A percentile compares a stretch with the other conserved stretches of the same genome.
Conservation (phyloP, 1,140 invertebrate genomes). For the Archegozetes longisetosus region DNA sequence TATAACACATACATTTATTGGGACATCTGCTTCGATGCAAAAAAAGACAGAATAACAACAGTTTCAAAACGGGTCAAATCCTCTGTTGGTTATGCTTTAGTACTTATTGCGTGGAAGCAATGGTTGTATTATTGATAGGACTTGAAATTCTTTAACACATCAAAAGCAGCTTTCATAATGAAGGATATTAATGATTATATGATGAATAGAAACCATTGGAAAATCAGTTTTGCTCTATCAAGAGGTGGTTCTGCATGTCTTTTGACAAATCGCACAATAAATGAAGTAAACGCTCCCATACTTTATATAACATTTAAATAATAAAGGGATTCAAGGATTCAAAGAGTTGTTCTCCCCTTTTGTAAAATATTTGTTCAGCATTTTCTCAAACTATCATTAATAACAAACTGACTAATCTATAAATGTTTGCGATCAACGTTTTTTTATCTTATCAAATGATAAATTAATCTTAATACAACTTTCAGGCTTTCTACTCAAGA, state of each 20-base stretch:
- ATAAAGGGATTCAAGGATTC: not conserved
- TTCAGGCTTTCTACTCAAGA: too few species aligned
- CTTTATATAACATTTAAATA: not conserved
- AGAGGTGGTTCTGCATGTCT: not conserved
- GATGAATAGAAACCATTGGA: not conserved
- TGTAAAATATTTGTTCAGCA: not conserved
- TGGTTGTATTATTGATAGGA: not conserved
- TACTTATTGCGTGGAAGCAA: too few species aligned
- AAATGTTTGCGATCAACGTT: too few species aligned
- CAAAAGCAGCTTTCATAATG: not conserved
- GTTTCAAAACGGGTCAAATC: too few species aligned
- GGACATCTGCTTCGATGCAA: too few species aligned
- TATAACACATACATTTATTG: too few species aligned
- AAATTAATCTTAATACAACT: too few species aligned
- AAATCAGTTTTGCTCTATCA: not conserved
- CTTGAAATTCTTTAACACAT: not conserved
- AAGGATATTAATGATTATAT: not conserved
- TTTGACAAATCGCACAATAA: not conserved
- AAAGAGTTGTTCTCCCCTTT: not conserved
- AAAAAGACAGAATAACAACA: too few species aligned
- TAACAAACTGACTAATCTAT: not conserved
- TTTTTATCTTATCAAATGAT: too few species aligned
- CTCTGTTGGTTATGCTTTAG: too few species aligned
- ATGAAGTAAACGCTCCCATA: not conserved
- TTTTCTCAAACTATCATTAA: not conserved